Percentiles rank a stretch among this genome's conserved stretches.
Evolutionary conservation across 2,888 invertebrate species (phyloP).

Genomic region (Vesta saturnalis): DNA sequence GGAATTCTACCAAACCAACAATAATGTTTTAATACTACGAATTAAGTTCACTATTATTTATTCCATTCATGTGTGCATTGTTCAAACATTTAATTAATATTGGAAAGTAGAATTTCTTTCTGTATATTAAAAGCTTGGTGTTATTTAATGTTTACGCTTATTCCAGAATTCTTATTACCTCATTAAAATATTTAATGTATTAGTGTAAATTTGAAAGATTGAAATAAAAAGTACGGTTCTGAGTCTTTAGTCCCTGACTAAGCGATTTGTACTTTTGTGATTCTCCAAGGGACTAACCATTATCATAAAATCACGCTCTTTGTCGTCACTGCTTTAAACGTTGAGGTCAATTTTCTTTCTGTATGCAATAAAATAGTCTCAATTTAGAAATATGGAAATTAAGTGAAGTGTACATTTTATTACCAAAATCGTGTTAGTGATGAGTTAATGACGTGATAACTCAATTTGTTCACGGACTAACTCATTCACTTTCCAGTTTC

Average conservation of each 20-base stretch:
- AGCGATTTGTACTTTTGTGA: conserved; percentile 51
- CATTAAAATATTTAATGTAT: not conserved
- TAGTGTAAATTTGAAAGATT: not conserved
- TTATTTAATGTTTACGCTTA: not conserved
- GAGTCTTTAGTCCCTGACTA: conserved; percentile 50
- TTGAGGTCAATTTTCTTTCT: conserved; percentile 41
- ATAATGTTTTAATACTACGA: not conserved
- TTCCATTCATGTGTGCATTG: not conserved
- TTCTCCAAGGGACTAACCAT: conserved; percentile 52
- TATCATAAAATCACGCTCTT: conserved; percentile 53
- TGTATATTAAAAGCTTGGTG: not conserved
- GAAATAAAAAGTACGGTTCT: conserved; percentile 36
- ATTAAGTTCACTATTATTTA: conserved; percentile 9
- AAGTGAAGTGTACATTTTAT: too few relatives aligned
- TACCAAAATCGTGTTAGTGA: too few relatives aligned
- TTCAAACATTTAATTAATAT: not conserved
- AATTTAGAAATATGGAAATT: not conserved
- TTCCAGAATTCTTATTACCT: not conserved
- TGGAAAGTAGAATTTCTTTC: not conserved
- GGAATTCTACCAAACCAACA: conserved; percentile 13
- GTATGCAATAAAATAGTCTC: not conserved
- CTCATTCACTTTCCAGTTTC: too few relatives aligned
- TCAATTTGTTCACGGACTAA: too few relatives aligned
- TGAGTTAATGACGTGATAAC: too few relatives aligned
- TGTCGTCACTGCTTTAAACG: conserved; percentile 34